Conservation (phyloP, 2,797 vertebrate genomes). For the Caiman crocodilus region DNA sequence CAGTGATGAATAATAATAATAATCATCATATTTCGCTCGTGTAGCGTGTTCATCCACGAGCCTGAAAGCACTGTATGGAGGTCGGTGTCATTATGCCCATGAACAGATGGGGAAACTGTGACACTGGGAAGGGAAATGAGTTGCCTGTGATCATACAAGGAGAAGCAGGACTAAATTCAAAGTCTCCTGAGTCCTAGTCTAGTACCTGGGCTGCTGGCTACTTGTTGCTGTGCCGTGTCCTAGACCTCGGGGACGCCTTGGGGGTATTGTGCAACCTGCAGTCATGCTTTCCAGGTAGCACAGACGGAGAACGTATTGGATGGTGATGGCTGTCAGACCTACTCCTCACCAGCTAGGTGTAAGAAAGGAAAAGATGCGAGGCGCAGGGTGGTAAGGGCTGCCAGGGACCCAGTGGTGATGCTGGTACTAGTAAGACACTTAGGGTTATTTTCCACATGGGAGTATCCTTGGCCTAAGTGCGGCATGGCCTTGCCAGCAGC, state of each 20-base stretch:
- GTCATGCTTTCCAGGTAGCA: neutral
- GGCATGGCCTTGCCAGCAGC: neutral
- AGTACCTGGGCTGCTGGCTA: neutral
- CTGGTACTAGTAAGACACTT: neutral
- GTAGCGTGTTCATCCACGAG: neutral
- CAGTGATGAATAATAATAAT: fast-evolving
- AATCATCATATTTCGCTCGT: neutral
- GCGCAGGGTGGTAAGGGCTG: neutral
- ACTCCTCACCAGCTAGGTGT: neutral
- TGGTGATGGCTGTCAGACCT: neutral
- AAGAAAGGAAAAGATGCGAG: neutral
- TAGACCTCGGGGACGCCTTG: neutral
- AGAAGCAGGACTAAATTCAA: neutral
- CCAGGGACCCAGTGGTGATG: neutral
- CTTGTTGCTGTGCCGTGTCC: neutral
- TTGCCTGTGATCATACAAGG: neutral
- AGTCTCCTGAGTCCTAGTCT: neutral
- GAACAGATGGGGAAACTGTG: neutral
- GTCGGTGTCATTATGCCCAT: neutral
- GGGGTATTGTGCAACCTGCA: neutral
- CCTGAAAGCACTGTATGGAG: neutral
- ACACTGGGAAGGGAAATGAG: neutral
- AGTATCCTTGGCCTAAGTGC: neutral
- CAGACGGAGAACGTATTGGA: neutral
- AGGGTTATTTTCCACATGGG: neutral